These are phyloP conservation scores for Embiotoca jacksoni DNA, from an alignment of 2,113 vertebrate genomes.

Conservation along the genomic window DNA sequence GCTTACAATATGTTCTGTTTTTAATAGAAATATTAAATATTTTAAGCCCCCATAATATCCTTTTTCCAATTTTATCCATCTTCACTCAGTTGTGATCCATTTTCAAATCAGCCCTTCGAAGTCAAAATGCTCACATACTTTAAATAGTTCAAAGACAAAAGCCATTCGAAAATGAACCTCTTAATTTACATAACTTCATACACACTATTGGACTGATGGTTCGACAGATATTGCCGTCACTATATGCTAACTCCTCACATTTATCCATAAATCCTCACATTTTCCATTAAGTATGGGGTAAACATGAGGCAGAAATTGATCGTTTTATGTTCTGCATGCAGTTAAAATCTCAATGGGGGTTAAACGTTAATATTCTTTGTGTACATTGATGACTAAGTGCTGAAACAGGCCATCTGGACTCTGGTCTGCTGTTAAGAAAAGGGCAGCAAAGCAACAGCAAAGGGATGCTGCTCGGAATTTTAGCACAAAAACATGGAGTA, in stretches of 20 bases:
- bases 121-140: neutral
- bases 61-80: too few relatives aligned
- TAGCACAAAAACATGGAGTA: neutral
- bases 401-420: slow-evolving; percentile 46
- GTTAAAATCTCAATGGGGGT: slow-evolving; percentile 4
- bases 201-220: slow-evolving; percentile 2
- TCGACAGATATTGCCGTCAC: neutral
- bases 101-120: too few relatives aligned
- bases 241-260: neutral
- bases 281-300: neutral
- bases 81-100: too few relatives aligned
- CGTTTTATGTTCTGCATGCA: slow-evolving; percentile 1
- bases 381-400: neutral
- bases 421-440: slow-evolving; percentile 13
- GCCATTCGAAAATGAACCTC: neutral
- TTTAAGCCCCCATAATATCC: too few relatives aligned
- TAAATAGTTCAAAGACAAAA: neutral
- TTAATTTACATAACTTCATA: neutral
- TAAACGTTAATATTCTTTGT: slow-evolving; percentile 17
- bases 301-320: neutral
- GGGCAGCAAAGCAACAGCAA: slow-evolving; percentile 22
- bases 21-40: too few relatives aligned
- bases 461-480: slow-evolving; percentile 6
- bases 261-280: slow-evolving; percentile 2
- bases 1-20: too few relatives aligned